These are phyloP conservation scores for Deroplatys truncata DNA, from an alignment of 2,888 invertebrate species.

Conservation along the genomic window DNA sequence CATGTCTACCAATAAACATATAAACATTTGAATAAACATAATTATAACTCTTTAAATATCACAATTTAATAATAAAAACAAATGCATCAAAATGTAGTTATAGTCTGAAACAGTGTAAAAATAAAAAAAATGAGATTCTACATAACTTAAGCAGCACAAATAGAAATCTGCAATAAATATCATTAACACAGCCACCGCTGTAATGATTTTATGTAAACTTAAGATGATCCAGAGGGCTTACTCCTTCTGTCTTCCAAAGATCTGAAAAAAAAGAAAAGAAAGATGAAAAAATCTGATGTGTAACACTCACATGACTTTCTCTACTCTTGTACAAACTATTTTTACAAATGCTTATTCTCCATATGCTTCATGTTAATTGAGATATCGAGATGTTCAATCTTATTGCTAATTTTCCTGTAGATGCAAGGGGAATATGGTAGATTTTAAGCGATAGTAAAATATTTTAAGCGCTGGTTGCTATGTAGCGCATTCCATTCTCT, in stretches of 20 bases:
- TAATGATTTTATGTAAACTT: background rate
- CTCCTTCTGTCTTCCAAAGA: constrained; percentile 1
- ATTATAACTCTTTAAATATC: background rate
- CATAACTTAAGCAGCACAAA: background rate
- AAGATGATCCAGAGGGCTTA: constrained; percentile 4
- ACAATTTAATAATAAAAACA: background rate
- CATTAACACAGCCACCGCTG: background rate
- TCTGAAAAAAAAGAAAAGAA: background rate
- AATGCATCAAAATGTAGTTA: background rate
- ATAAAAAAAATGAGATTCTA: background rate
- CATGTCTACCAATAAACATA: background rate
- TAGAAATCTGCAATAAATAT: background rate
- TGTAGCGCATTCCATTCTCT: too few species aligned
- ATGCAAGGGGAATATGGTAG: too few species aligned
- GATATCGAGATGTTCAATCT: too few species aligned
- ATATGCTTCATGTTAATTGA: too few species aligned
- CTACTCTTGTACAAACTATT: too few species aligned
- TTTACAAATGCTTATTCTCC: too few species aligned
- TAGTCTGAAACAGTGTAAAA: background rate
- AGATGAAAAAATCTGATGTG: background rate
- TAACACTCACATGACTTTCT: too few species aligned
- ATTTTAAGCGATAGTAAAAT: too few species aligned
- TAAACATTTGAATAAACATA: background rate
- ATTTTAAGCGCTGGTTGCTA: too few species aligned
- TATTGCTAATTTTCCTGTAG: too few species aligned